A percentile compares a stretch with the other conserved stretches of the same genome.
Evolutionary conservation across 2,113 vertebrate genomes (phyloP).

Genomic region (Chaetodon trifascialis): DNA sequence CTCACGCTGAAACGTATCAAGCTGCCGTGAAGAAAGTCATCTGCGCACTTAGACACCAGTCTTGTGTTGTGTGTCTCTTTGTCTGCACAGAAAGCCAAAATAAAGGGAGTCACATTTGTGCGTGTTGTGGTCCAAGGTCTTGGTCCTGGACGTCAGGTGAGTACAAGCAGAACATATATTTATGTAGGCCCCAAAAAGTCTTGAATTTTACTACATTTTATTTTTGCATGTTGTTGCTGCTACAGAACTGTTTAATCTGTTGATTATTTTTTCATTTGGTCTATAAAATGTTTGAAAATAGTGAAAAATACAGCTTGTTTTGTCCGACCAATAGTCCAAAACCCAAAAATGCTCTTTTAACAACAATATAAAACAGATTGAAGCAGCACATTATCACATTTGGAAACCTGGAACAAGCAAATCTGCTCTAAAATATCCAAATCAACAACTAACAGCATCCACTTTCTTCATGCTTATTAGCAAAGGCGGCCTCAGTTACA

Average conservation of each 20-base stretch:
- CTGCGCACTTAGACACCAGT: not conserved
- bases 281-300: not conserved
- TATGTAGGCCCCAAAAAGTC: not conserved
- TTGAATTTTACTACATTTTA: not conserved
- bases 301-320: not conserved
- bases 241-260: not conserved
- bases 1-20: not conserved
- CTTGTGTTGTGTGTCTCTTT: not conserved
- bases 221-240: not conserved
- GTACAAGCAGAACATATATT: slow-evolving; percentile 13
- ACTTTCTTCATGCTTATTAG: not conserved
- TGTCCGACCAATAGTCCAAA: too few species aligned
- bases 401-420: not conserved
- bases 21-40: not conserved
- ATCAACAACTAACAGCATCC: not conserved
- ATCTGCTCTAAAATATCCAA: not conserved
- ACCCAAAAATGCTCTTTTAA: not conserved
- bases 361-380: not conserved
- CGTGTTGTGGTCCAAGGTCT: slow-evolving; percentile 94
- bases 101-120: slow-evolving; percentile 89
- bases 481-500: not conserved
- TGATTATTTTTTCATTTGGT: not conserved
- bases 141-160: slow-evolving; percentile 93
- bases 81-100: slow-evolving; percentile 88
- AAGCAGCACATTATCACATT: not conserved